Percentiles rank a stretch among this genome's conserved stretches.
These are phyloP conservation scores for Scartelaos histophorus DNA, from an alignment of 2,113 vertebrate species.

Conservation along the genomic window DNA sequence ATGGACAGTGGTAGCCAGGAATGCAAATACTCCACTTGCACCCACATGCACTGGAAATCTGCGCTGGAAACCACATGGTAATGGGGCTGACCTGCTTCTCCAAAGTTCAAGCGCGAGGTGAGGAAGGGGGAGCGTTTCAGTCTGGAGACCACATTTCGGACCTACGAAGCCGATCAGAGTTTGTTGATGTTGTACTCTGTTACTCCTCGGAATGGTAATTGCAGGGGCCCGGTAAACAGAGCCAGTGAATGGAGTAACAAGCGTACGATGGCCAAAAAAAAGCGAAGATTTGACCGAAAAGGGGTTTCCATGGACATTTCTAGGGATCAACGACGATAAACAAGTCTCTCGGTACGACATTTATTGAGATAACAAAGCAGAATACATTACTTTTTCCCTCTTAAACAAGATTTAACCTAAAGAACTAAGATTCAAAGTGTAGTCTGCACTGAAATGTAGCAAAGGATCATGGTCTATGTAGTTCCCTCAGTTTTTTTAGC, in stretches of 20 bases:
- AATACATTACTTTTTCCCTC: too few relatives aligned
- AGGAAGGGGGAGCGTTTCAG: constrained; percentile 10
- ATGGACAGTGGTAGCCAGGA: constrained; percentile 1
- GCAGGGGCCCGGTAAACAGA: neutral
- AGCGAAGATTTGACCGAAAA: too few relatives aligned
- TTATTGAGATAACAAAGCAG: too few relatives aligned
- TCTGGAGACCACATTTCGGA: neutral
- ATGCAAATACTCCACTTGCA: constrained; percentile 1
- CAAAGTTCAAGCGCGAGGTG: constrained; percentile 24
- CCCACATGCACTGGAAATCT: neutral
- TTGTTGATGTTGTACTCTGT: neutral
- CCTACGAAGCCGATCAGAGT: neutral
- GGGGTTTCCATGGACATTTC: too few relatives aligned
- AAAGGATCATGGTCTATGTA: too few relatives aligned
- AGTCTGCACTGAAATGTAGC: too few relatives aligned
- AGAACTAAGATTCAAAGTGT: too few relatives aligned
- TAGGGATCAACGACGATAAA: too few relatives aligned
- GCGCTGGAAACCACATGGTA: neutral
- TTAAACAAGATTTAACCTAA: too few relatives aligned
- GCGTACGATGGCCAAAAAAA: too few relatives aligned
- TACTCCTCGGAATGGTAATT: neutral
- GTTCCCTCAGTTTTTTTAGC: too few relatives aligned
- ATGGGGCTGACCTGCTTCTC: constrained; percentile 25
- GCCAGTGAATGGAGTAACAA: neutral
- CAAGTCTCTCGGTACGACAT: too few relatives aligned